phyloP scores from a whole-genome alignment of 1,140 invertebrate species.

The Euwallacea fornicatus region DNA sequence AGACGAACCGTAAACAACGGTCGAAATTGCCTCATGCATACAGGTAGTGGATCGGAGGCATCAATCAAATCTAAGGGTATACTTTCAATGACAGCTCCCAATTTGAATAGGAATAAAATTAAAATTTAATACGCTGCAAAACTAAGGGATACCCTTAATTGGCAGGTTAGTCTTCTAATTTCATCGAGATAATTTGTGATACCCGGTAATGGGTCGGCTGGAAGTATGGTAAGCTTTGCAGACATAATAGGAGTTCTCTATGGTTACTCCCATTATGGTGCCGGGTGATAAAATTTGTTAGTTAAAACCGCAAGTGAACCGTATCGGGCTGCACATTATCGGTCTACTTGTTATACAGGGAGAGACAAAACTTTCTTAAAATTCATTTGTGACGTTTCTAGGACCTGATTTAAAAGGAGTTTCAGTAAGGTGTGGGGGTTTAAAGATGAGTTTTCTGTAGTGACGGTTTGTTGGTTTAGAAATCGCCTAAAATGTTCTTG shows the following conservation, averaged over 20 bases:
- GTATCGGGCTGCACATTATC: constrained; percentile 13
- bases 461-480: too few species aligned
- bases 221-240: too few species aligned
- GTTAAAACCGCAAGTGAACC: constrained; percentile 36
- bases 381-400: too few species aligned
- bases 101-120: constrained; percentile 32
- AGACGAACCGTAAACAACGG: too few species aligned
- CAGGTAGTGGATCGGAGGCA: constrained; percentile 33
- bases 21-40: neutral
- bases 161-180: constrained; percentile 1
- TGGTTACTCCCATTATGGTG: constrained; percentile 31
- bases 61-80: constrained; percentile 35
- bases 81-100: constrained; percentile 35
- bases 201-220: too few species aligned
- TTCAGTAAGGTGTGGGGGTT: too few species aligned
- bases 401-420: too few species aligned
- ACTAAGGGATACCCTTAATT: constrained; percentile 21
- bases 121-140: constrained; percentile 17
- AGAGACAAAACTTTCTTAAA: neutral
- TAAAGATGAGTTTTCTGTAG: too few species aligned
- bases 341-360: neutral
- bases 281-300: constrained; percentile 39
- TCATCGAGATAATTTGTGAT: too few species aligned
- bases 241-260: neutral
- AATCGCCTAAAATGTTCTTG: too few species aligned